Evolutionary conservation across 2,888 invertebrate genomes (phyloP), one percentile per base, ranked within the genome.

Genomic region (Gari tellinella): DNA sequence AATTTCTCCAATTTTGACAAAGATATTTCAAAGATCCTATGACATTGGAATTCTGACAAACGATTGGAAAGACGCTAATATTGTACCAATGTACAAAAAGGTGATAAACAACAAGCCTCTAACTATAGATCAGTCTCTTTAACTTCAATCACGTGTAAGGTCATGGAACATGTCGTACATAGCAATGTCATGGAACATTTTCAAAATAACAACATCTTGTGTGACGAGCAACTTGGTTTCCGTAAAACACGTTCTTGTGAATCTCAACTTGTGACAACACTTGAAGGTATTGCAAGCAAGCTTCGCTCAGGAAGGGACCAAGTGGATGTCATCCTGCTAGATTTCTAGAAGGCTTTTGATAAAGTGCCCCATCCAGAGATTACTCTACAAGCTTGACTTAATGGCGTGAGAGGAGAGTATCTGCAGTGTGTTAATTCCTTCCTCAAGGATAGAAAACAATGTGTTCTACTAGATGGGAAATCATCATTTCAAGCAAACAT

Each of bases 51-150:
- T 23, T 49, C 40, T 68, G 21, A 63, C 73, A 12, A 43, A 63
- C 1, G 53, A 60, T 40, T 73, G 63, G 63, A 58, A 43, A 17
- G 37, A 52, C 14, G 68, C 73, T 1, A 15, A 40, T 4, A 51
- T 67, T 26, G 46, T 64, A 2, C 62, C 66, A 1, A 17, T 72
- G 8, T 72, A 55, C 46, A 67, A 61, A 72, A 72, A 51, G 72
- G 72, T 10, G 51, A 72, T 26, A 43, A 49, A 55, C 61, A 65
- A 19, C 23, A 25, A 49, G 55, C 65, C 17, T 38, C 48, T 10
- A 65, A 72, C 25, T 65, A 66, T 17, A 31, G 43, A 8, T 26
- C 43, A 19, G 57, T 61, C 17, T 62, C 72, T 21, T n/a, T 66
- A 14, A 58, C 64, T n/a, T 57, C 43, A 8, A 25, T 58, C 1